Conservation (phyloP, 2,797 vertebrate genomes). For the Schizothorax lantsangensis region DNA sequence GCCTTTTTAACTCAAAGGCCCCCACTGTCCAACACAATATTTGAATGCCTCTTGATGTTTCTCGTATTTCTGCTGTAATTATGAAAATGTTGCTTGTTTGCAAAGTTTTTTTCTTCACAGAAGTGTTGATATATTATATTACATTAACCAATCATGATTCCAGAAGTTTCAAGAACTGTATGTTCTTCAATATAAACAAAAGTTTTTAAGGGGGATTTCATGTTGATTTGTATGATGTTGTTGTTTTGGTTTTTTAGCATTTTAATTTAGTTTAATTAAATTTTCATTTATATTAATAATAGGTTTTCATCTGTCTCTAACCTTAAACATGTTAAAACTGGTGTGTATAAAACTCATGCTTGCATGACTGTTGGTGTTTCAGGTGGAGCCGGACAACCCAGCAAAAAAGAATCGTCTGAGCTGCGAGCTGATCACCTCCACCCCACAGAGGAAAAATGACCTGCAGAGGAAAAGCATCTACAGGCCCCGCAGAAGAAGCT, state of each 20-base stretch:
- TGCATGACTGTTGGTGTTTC: constrained; percentile 49
- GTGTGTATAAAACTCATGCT: neutral
- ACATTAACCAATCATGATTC: neutral
- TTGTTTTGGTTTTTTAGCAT: neutral
- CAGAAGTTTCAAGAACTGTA: neutral
- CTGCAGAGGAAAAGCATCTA: constrained; percentile 84
- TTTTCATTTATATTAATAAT: neutral
- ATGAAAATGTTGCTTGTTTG: neutral
- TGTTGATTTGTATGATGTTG: neutral
- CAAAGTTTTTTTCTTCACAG: neutral
- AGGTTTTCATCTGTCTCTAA: neutral
- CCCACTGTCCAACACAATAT: neutral
- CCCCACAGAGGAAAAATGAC: constrained; percentile 80
- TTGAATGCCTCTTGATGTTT: neutral
- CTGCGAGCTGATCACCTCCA: constrained; percentile 93
- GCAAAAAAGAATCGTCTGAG: constrained; percentile 90
- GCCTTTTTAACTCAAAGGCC: neutral
- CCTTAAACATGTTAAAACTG: neutral
- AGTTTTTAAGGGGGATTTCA: neutral
- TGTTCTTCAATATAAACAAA: neutral
- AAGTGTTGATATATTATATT: neutral
- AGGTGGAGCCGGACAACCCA: constrained; percentile 92
- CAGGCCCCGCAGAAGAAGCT: constrained; percentile 87
- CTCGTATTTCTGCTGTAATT: neutral
- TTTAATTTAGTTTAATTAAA: neutral